Conservation (phyloP, 2,113 vertebrate genomes). For the Pterocles burchelli region DNA sequence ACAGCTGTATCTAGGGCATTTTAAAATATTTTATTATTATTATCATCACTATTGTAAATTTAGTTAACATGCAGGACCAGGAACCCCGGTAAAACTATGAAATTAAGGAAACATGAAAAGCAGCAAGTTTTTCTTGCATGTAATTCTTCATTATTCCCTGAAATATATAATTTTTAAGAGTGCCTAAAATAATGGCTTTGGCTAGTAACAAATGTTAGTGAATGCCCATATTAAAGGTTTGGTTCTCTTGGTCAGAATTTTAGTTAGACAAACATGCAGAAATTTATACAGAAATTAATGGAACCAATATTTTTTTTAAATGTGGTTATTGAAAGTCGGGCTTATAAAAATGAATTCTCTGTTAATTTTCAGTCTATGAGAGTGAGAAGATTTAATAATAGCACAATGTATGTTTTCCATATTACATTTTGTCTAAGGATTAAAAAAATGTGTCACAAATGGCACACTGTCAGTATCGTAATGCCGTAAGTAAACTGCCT, state of each 20-base stretch:
- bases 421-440: neutral
- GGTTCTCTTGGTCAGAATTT: neutral
- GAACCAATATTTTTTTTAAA: neutral
- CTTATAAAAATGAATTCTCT: neutral
- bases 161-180: neutral
- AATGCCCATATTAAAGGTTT: neutral
- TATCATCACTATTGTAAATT: neutral
- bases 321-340: neutral
- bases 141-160: neutral
- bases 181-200: neutral
- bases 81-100: slow-evolving; percentile 2
- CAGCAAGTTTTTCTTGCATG: neutral
- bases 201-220: neutral
- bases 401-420: neutral
- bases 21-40: slow-evolving; percentile 11
- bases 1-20: slow-evolving; percentile 6
- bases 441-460: neutral
- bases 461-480: neutral
- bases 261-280: neutral
- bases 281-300: neutral
- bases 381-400: neutral
- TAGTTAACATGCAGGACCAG: neutral
- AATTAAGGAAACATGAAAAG: neutral
- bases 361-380: neutral
- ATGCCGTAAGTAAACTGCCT: neutral